Conservation (phyloP, 2,888 invertebrate genomes). For the Blera fallax region DNA sequence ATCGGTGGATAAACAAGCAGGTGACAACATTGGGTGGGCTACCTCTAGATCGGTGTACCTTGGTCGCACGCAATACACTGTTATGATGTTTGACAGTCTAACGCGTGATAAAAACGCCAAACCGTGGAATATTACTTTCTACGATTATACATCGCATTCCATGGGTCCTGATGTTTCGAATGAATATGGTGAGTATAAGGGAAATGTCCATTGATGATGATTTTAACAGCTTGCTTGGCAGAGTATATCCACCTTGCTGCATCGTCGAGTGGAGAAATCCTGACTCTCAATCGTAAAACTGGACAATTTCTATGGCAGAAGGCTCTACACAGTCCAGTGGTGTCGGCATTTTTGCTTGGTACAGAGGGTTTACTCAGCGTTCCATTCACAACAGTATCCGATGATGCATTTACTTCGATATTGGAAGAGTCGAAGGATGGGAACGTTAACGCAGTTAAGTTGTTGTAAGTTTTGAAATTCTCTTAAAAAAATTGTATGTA, state of each 20-base stretch:
- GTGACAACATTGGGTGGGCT: constrained; percentile 80
- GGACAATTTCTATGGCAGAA: constrained; percentile 93
- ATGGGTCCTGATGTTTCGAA: constrained; percentile 90
- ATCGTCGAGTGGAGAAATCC: constrained; percentile 92
- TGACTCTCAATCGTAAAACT: constrained; percentile 91
- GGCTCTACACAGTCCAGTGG: constrained; percentile 93
- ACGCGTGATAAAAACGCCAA: constrained; percentile 86
- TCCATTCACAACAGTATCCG: constrained; percentile 94
- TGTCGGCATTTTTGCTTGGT: constrained; percentile 92
- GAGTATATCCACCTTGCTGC: constrained; percentile 94
- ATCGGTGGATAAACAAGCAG: constrained; percentile 73
- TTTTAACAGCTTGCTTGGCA: constrained; percentile 77
- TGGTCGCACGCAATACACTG: constrained; percentile 93
- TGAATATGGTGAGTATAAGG: constrained; percentile 87
- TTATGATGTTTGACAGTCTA: constrained; percentile 94
- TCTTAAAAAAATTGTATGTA: neutral
- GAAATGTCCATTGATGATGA: constrained; percentile 37
- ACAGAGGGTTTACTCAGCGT: constrained; percentile 90
- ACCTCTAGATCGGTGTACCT: constrained; percentile 81
- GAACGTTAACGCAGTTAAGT: constrained; percentile 85
- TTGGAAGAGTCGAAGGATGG: constrained; percentile 85
- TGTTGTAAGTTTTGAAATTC: constrained; percentile 83
- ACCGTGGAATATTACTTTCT: constrained; percentile 98
- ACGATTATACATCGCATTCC: constrained; percentile 94
- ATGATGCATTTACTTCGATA: constrained; percentile 90